These are phyloP conservation scores for Pseudochaenichthys georgianus DNA, from an alignment of 2,797 vertebrate genomes.

Conservation along the genomic window DNA sequence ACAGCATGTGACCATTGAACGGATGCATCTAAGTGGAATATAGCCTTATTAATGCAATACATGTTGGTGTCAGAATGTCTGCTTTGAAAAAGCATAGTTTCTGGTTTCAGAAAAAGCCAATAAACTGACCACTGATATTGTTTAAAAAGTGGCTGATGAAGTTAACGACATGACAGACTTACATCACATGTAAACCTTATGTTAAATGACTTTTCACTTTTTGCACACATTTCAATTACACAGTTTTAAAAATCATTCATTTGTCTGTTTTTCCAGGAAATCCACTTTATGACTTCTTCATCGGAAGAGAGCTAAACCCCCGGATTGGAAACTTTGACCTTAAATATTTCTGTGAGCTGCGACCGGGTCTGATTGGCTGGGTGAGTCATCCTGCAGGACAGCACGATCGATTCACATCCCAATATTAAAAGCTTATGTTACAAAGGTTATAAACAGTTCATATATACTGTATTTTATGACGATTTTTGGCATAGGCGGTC, in stretches of 20 bases:
- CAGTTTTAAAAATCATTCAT: not conserved
- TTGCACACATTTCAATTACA: not conserved
- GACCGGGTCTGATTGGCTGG: slow-evolving; percentile 94
- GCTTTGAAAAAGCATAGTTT: not conserved
- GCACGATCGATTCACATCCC: not conserved
- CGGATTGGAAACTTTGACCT: slow-evolving; percentile 90
- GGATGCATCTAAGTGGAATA: not conserved
- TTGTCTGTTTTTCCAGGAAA: slow-evolving; percentile 81
- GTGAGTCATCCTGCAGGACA: slow-evolving; percentile 77
- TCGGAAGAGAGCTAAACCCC: slow-evolving; percentile 93
- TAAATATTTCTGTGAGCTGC: slow-evolving; percentile 94
- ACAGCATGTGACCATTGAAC: not conserved
- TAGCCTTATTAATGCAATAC: not conserved
- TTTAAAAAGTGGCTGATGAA: not conserved
- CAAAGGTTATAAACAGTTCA: not conserved
- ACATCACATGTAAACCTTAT: not conserved
- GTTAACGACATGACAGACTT: not conserved
- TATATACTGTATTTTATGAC: fast-evolving
- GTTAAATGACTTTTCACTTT: not conserved
- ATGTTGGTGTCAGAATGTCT: not conserved
- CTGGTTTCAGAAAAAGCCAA: not conserved
- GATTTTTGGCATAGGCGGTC: too few species aligned
- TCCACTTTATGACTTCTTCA: slow-evolving; percentile 92
- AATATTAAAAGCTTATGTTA: not conserved
- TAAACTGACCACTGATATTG: not conserved